Evolutionary conservation across 1,140 invertebrate genomes (phyloP).

Genomic region (Pogonognathellus flavescens): DNA sequence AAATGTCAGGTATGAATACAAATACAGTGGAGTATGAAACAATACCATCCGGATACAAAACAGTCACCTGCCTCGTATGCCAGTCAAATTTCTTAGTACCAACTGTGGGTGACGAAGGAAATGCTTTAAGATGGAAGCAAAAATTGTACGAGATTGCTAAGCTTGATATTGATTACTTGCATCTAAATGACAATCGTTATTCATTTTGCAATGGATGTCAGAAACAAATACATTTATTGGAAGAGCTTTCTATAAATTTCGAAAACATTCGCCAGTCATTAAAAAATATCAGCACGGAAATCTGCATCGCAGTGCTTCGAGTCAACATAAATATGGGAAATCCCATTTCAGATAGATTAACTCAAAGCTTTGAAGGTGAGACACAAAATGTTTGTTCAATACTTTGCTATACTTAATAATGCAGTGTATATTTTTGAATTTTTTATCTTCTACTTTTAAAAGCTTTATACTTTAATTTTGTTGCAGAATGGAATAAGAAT

Average conservation of each 20-base stretch:
- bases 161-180: background rate
- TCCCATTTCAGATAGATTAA: background rate
- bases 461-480: background rate
- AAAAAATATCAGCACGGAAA: slow-evolving; percentile 7
- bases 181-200: background rate
- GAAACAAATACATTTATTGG: slow-evolving; percentile 5
- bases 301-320: slow-evolving; percentile 3
- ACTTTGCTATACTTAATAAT: background rate
- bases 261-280: background rate
- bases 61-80: background rate
- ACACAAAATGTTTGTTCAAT: background rate
- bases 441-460: no score
- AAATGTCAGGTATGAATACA: no score
- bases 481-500: slow-evolving; percentile 10
- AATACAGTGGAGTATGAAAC: no score
- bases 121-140: background rate
- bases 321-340: slow-evolving; percentile 6
- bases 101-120: background rate
- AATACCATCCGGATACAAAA: no score
- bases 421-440: background rate
- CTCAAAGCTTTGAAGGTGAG: background rate
- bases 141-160: slow-evolving; percentile 8
- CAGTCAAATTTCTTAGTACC: background rate
- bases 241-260: background rate
- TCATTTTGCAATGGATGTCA: slow-evolving; percentile 19